Evolutionary conservation across 1,140 invertebrate genomes (phyloP), one percentile per base, ranked within the genome.

Genomic region (Bombus sylvicola): DNA sequence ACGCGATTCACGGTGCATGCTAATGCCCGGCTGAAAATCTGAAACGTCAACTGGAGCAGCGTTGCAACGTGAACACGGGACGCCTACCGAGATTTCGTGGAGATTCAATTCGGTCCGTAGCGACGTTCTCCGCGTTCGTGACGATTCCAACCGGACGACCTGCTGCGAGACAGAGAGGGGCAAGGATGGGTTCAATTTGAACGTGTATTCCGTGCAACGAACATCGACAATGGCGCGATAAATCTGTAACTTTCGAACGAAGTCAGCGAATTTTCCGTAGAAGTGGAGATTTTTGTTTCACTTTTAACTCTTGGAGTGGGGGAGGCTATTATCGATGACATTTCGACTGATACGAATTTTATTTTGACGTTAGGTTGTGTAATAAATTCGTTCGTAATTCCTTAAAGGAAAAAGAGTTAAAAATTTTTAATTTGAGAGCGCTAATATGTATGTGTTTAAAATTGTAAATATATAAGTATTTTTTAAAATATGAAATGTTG

Each of bases 11-110:
- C 87, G 87, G 75, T 66, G 90, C 90, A 90, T 90, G 89, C 89
- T 90, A 90, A 91, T 88, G 84, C 76, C 39, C 41, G 64, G 53
- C n/a, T 73, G 89, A 88, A 91, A 91, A 91, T 91, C 90, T 90
- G 89, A 91, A 91, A 90, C 85, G 90, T 91, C 90, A 91, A 91
- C 90, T 83, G 59, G 82, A 88, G 89, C 83, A 88, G 81, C 82
- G 85, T 68, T 80, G 88, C 73, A 81, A 89, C 89, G 82, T 66
- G 74, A 79, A 79, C 85, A 69, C 82, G 88, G 88, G 83, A 90
- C 86, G 88, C 86, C 89, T 90, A 90, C 87, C 83, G 89, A 89
- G 89, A 91, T 88, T 90, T 90, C 89, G 74, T 83, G 89, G 80
- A 90, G 88, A 90, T 90, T 90, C 89, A 90, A 90, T 90, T 90